phyloP scores from a whole-genome alignment of 2,888 invertebrate species.

The Micropterix aruncella region DNA sequence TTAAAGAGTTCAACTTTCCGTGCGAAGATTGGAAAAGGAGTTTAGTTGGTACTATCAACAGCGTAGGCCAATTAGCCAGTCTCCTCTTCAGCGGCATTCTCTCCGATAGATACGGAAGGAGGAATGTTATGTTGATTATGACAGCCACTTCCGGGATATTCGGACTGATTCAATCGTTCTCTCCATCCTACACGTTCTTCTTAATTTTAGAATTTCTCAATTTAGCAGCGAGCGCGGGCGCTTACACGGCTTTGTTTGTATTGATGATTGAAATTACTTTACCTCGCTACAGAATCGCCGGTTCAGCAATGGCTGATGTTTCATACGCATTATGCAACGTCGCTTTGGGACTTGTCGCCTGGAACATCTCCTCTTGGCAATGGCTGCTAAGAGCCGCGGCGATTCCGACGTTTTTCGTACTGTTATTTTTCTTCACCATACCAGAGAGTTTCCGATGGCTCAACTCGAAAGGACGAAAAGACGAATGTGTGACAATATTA shows the following conservation, averaged over 20 bases:
- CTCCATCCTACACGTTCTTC: conserved; percentile 34
- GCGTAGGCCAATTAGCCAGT: conserved; percentile 43
- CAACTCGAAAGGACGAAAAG: background rate
- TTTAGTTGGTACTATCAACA: conserved; percentile 45
- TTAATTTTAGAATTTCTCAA: conserved; percentile 23
- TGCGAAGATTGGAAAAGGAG: conserved; percentile 46
- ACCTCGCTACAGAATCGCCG: background rate
- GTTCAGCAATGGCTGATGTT: background rate
- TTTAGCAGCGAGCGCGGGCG: background rate
- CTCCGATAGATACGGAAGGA: conserved; percentile 40
- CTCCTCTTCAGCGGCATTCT: conserved; percentile 40
- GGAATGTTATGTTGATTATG: conserved; percentile 28
- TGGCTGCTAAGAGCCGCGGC: background rate
- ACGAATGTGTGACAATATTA: background rate
- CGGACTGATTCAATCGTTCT: conserved; percentile 32
- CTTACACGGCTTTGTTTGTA: background rate
- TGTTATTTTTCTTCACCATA: background rate
- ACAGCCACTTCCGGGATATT: conserved; percentile 29
- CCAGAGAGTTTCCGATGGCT: background rate
- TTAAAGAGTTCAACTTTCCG: conserved; percentile 24
- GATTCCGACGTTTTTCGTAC: background rate
- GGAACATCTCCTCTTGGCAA: background rate
- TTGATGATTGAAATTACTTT: background rate
- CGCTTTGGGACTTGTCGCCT: background rate
- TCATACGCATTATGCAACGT: background rate